Evolutionary conservation across 2,888 invertebrate genomes (phyloP), one percentile per base, ranked within the genome.

Genomic region (Corbicula japonica): DNA sequence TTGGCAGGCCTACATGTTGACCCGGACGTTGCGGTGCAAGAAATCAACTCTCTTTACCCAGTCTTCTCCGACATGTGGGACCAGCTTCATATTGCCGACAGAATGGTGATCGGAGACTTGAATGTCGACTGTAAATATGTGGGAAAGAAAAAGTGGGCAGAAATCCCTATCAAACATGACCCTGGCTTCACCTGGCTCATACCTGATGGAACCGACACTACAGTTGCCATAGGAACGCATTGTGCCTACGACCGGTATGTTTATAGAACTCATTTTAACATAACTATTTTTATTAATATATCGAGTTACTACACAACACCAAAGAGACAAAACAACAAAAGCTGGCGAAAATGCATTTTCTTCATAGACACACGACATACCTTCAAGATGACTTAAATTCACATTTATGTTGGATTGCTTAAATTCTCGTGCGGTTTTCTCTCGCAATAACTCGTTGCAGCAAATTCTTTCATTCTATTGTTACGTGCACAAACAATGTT

Each of bases 71-170:
- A 82, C 50, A 75, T 86, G 26, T 56, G 44, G 12, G 35, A 71
- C 8, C 72, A 30, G 32, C 85, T 82, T 76, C 63, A 74, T 21
- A 79, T 72, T 0, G 52, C 85, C n/a, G 65, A 89, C 63, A 69
- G 88, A 46, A 77, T 89, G 21, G 78, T 89, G 2, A 58, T 88
- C 50, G 91, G 91, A 0, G 90, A 91, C 70, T 70, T 91, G 60
- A 91, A 91, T 75, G 91, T 90, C 8, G 91, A 83, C 54, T 91
- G 91, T 58, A 70, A 38, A 10, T 90, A 89, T 74, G 87, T 91
- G 15, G 70, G 83, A 3, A 61, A 83, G 12, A 74, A 66, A n/a
- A 70, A 81, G 18, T 88, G 88, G 87, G 58, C 63, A 12, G 62
- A 65, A 15, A 82, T 91, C 23, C 71, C 75, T 3, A 71, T 91